Base-by-base conservation (phyloP, 2,888 invertebrate species). In the Ophonus ardosiacus region DNA sequence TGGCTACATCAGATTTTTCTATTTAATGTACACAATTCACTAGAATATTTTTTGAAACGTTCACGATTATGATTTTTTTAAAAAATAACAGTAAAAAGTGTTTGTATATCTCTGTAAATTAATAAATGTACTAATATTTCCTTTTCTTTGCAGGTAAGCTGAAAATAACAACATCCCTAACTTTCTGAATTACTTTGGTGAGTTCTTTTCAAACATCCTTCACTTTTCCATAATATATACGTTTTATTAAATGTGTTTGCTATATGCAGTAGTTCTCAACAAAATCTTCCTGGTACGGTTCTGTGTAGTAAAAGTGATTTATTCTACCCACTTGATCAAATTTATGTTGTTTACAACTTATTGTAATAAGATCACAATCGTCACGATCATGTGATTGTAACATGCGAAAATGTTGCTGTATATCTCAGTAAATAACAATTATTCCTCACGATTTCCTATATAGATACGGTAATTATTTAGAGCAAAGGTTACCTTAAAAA, bases 331-430 rank as follows among this genome's bases (percentile, higher is more conserved):
- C 81, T 43, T 61, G 18, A 63, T 63, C 40, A 38, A 81, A 81
- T 81, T 81, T 81, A 81, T 81, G 63, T 81, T 81, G 81, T 81
- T 81, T 81, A 81, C 79, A 59, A 59, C 79, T 56, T 79, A 79
- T 79, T 79, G 59, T 38, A 79, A 79, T 79, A 79, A 61, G 71
- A 74, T 74, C 71, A 43, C 71, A 74, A 74, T 74, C 71, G 15
- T 17, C 71, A 74, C 43, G 38, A 61, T 79, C 57, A 61, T 78
- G 78, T 59, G 57, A 78, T 57, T 78, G 78, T 78, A 79, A 79
- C 38, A 38, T 79, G 38, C 79, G 79, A 61, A 61, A 38, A 79
- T 74, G 71, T 74, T 74, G 43, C 40, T 10, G 40, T 18, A 74
- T 17, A 40, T 74, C 51, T 74, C 17, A 56, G 61, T 61, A 79